Evolutionary conservation across 2,113 vertebrate genomes (phyloP), one percentile per base, ranked within the genome.

Genomic region (Synchiropus splendidus): DNA sequence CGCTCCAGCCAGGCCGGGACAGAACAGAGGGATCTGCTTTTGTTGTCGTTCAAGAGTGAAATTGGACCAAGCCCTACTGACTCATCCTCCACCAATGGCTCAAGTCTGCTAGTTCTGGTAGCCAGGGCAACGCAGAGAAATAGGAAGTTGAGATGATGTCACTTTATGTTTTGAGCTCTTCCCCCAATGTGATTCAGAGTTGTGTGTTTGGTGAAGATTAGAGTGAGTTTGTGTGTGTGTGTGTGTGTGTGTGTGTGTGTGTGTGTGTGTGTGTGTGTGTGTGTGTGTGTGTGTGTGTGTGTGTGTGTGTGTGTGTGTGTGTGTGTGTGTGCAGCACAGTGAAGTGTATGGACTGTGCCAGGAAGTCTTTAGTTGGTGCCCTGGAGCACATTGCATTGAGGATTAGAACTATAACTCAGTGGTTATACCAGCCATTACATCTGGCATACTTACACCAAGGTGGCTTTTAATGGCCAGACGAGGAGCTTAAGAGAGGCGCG

Each of bases 101-200:
- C 12, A 36, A 39, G 53, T 51, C 71, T 72, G 64, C 50, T 56
- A 58, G 75, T 74, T 12, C 6, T 6, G 10, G 39, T 34, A 10
- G 9, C 56, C 45, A 41, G 11, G 30, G 62, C 64, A 76, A 75
- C 69, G 14, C 4, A 31, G 34, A 51, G 65, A 81, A 83, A 81
- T 71, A 81, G 76, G 78, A 83, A 81, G 74, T 73, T 54, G 58
- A 64, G 45, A 64, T 79, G 74, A 80, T 67, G 70, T 77, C 75
- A 83, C 34, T 45, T 39, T 54, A 63, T 66, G 70, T 68, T 73
- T 67, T 53, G 59, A 56, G 65, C 63, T 54, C 63, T 46, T 58
- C 56, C 51, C 54, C 56, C 31, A 10, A 40, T 61, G 40, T 75
- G 76, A 76, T 56, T 76, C 68, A 5, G 45, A 36, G 41, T 50